Percentiles rank a stretch among this genome's conserved stretches.
phyloP scores from a whole-genome alignment of 2,113 vertebrate genomes.

The Etheostoma spectabile region DNA sequence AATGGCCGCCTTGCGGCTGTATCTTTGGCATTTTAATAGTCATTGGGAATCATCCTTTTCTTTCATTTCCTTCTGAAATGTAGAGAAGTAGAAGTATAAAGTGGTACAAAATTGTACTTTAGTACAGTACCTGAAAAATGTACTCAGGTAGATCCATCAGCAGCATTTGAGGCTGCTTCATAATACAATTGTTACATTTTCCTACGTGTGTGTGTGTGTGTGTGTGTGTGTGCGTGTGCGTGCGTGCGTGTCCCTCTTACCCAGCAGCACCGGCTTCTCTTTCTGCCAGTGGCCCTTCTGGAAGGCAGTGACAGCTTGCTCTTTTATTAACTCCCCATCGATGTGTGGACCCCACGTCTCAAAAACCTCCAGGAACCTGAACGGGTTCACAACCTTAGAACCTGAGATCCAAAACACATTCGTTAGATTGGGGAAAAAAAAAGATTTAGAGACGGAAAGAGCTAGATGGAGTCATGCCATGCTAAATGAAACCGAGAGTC shows the following conservation, averaged over 20 bases:
- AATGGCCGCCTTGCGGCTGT: too few relatives aligned
- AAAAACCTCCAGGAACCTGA: constrained; percentile 83
- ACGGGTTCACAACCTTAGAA: constrained; percentile 82
- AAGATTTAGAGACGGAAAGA: neutral
- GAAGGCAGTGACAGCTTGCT: constrained; percentile 82
- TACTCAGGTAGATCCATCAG: neutral
- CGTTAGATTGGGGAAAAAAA: neutral
- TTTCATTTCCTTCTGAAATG: too few relatives aligned
- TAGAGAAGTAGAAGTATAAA: too few relatives aligned
- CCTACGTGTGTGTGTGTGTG: neutral
- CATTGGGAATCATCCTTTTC: too few relatives aligned
- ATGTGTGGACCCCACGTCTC: constrained; percentile 84
- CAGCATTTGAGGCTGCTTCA: neutral
- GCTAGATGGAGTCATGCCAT: neutral
- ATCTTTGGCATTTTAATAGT: too few relatives aligned
- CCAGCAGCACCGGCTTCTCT: constrained; percentile 81
- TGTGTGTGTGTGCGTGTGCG: neutral
- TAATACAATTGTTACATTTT: neutral
- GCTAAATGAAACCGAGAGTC: constrained; percentile 17
- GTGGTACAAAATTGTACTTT: too few relatives aligned
- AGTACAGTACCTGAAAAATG: too few relatives aligned
- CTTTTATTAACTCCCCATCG: constrained; percentile 81
- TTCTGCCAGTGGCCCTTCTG: constrained; percentile 83
- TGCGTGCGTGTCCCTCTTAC: constrained; percentile 59
- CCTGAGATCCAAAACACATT: constrained; percentile 62